A percentile compares a stretch with the other conserved stretches of the same genome.
Conservation (phyloP, 2,113 vertebrate genomes). For the Megatriorchis doriae region DNA sequence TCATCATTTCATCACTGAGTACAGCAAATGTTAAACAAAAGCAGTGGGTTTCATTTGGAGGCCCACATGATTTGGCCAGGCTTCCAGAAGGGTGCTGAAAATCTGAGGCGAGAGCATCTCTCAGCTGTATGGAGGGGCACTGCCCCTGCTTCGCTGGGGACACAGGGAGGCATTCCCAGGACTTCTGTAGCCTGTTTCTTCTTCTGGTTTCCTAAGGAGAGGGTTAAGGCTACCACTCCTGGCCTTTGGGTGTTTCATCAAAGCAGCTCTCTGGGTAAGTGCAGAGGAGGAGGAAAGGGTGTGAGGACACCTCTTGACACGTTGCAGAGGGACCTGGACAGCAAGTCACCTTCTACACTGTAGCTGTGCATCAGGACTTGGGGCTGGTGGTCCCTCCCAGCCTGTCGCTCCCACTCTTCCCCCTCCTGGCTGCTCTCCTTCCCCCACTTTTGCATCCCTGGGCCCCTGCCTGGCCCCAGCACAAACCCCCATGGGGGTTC, state of each 20-base stretch:
- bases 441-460: background rate
- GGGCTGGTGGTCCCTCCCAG: background rate
- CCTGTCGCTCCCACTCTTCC: background rate
- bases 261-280: background rate
- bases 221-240: accelerated
- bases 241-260: background rate
- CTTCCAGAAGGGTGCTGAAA: background rate
- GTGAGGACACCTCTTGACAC: background rate
- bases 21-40: background rate
- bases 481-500: accelerated
- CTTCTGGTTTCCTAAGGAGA: background rate
- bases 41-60: background rate
- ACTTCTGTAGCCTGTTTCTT: background rate
- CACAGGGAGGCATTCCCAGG: background rate
- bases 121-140: accelerated
- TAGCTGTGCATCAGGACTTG: accelerated
- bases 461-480: accelerated
- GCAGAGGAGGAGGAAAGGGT: background rate
- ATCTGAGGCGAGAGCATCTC: accelerated
- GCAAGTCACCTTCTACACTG: accelerated
- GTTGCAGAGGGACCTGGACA: background rate
- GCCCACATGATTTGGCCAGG: background rate
- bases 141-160: accelerated
- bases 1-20: background rate
- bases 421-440: background rate